phyloP scores from a whole-genome alignment of 2,888 invertebrate species.

The Laothoe populi region DNA sequence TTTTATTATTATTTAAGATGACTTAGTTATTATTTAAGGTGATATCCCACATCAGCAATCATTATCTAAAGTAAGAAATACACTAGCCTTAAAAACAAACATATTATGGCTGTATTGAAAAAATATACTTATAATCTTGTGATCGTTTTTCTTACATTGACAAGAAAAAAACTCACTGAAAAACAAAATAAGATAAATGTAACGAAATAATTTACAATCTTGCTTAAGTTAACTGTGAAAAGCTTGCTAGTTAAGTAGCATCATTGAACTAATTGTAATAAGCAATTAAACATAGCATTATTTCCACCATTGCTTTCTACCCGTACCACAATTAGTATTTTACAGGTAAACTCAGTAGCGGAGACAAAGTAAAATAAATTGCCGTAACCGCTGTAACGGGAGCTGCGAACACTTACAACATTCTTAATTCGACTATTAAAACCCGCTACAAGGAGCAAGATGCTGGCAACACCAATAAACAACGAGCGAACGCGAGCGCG shows the following conservation, averaged over 20 bases:
- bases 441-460: conserved; percentile 73
- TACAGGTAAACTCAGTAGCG: conserved; percentile 38
- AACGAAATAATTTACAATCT: too few relatives aligned
- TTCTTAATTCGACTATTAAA: conserved; percentile 80
- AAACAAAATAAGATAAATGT: too few relatives aligned
- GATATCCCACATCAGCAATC: too few relatives aligned
- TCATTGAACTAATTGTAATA: neutral
- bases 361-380: conserved; percentile 53
- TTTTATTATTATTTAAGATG: too few relatives aligned
- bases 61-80: too few relatives aligned
- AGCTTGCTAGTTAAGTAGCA: neutral
- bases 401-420: conserved; percentile 63
- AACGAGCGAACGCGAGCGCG: conserved; percentile 73
- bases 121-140: too few relatives aligned
- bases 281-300: neutral
- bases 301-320: neutral
- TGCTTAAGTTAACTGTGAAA: neutral
- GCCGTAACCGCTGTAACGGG: conserved; percentile 44
- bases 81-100: too few relatives aligned
- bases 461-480: conserved; percentile 80
- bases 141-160: too few relatives aligned
- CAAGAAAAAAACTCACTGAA: too few relatives aligned
- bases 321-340: conserved; percentile 28
- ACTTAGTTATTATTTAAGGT: too few relatives aligned
- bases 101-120: too few relatives aligned